A percentile compares a stretch with the other conserved stretches of the same genome.
Evolutionary conservation across 2,113 vertebrate genomes (phyloP).

Genomic region (Ameiurus melas): DNA sequence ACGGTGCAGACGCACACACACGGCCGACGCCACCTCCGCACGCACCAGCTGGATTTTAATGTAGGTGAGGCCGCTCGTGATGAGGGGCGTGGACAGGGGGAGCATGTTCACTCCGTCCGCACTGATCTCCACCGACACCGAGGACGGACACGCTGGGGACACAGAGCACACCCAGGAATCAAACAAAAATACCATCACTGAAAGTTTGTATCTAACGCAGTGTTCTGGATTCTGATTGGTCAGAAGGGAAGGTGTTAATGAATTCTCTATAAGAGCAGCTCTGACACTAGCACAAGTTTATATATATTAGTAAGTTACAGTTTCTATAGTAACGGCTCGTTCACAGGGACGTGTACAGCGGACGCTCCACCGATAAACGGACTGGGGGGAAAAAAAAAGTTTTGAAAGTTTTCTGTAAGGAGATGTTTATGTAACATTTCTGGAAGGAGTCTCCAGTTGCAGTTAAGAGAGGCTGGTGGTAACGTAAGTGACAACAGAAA

Average conservation of each 20-base stretch:
- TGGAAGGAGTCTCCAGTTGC: no score
- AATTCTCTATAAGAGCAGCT: no score
- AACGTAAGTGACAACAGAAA: no score
- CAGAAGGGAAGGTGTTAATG: not conserved
- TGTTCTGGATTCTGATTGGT: not conserved
- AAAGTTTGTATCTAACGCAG: not conserved
- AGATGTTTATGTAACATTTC: no score
- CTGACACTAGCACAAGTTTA: no score
- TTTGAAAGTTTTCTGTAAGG: no score
- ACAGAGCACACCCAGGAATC: conserved; percentile 17
- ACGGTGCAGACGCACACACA: conserved; percentile 93
- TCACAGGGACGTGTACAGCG: no score
- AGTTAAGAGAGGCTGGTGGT: no score
- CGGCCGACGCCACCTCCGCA: conserved; percentile 95
- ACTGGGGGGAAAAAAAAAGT: no score
- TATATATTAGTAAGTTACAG: no score
- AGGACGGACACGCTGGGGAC: conserved; percentile 89
- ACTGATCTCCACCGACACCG: conserved; percentile 97
- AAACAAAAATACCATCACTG: not conserved
- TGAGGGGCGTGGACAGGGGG: conserved; percentile 91
- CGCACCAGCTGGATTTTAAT: conserved; percentile 98
- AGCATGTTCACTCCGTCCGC: conserved; percentile 98
- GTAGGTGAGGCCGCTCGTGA: conserved; percentile 95
- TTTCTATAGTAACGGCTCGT: no score
- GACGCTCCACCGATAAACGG: no score